phyloP scores from a whole-genome alignment of 2,797 vertebrate genomes.

The Notamacropus eugenii region DNA sequence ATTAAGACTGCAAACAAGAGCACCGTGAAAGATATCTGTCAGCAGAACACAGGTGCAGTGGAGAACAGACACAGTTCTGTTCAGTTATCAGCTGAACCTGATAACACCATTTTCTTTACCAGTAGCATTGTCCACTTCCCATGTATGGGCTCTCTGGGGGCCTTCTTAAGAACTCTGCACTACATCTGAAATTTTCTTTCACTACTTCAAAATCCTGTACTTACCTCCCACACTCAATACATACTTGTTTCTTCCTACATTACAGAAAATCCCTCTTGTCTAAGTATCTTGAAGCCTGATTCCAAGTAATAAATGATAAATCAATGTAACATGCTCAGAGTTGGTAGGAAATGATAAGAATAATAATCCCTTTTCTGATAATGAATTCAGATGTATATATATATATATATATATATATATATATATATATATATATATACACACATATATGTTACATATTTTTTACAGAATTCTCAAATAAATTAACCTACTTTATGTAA shows the following conservation, averaged over 20 bases:
- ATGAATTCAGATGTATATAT: background rate
- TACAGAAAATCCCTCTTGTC: background rate
- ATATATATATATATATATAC: no score
- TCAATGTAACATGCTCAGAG: background rate
- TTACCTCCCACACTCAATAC: background rate
- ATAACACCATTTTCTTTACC: background rate
- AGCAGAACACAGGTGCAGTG: background rate
- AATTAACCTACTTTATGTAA: background rate
- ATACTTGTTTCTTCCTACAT: background rate
- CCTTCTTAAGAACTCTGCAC: slow-evolving; percentile 1
- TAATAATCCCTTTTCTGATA: background rate
- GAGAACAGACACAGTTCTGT: background rate
- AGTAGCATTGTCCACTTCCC: background rate
- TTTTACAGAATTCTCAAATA: slow-evolving; percentile 5
- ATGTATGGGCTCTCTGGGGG: background rate
- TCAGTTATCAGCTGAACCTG: background rate
- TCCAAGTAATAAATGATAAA: background rate
- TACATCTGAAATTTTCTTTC: slow-evolving; percentile 6
- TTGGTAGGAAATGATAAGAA: background rate
- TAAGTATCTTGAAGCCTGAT: background rate
- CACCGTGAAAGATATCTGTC: background rate
- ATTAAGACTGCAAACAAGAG: background rate
- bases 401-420: no score
- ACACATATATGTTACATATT: background rate
- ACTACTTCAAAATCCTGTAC: slow-evolving; percentile 21